Evolutionary conservation across 2,888 invertebrate genomes (phyloP).

Genomic region (Ichneumoninae sp.): DNA sequence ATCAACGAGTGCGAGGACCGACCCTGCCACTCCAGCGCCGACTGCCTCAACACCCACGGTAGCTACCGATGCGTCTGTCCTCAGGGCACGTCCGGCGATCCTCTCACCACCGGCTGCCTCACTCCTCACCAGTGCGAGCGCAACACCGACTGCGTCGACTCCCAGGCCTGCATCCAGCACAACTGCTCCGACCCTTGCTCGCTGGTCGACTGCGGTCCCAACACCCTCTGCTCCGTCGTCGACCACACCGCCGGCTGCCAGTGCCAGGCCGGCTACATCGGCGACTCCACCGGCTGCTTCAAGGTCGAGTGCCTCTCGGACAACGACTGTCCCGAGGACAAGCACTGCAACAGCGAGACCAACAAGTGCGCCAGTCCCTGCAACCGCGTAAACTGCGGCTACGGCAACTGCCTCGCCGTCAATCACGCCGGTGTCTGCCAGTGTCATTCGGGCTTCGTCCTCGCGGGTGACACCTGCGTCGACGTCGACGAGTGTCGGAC

Average conservation of each 20-base stretch:
- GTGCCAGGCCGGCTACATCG: slow-evolving; percentile 93
- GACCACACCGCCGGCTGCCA: slow-evolving; percentile 90
- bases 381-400: slow-evolving; percentile 91
- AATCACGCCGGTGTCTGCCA: slow-evolving; percentile 90
- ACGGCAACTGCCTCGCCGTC: slow-evolving; percentile 91
- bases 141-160: slow-evolving; percentile 91
- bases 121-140: slow-evolving; percentile 91
- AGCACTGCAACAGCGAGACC: slow-evolving; percentile 90
- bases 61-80: slow-evolving; percentile 93
- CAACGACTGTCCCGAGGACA: slow-evolving; percentile 90
- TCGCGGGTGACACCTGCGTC: slow-evolving; percentile 88
- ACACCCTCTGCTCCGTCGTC: slow-evolving; percentile 90
- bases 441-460: slow-evolving; percentile 91
- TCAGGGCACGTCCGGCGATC: slow-evolving; percentile 91
- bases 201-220: slow-evolving; percentile 89
- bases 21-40: slow-evolving; percentile 92
- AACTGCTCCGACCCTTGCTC: slow-evolving; percentile 94
- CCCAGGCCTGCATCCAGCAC: slow-evolving; percentile 90
- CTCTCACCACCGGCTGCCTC: slow-evolving; percentile 87
- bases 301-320: slow-evolving; percentile 94
- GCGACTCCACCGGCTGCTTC: slow-evolving; percentile 95
- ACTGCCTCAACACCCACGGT: slow-evolving; percentile 92
- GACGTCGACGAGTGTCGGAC: slow-evolving; percentile 93
- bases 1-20: slow-evolving; percentile 92
- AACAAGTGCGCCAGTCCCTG: slow-evolving; percentile 95